phyloP scores from a whole-genome alignment of 2,888 invertebrate genomes.

The Isotomurus palustris region DNA sequence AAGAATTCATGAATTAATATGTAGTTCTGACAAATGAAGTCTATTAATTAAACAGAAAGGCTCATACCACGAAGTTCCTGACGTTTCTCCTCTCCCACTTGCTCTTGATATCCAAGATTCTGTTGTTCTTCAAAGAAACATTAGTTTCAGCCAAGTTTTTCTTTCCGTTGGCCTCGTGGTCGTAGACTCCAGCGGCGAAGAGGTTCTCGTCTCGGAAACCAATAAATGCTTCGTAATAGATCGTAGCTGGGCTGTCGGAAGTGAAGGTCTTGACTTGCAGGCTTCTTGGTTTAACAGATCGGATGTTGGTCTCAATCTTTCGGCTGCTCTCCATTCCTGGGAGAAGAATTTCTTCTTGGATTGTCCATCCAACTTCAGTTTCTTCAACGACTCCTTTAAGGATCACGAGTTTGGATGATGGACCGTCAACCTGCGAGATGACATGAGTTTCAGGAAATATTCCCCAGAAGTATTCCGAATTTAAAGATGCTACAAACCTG shows the following conservation, averaged over 20 bases:
- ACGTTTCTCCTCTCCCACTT: slow-evolving; percentile 59
- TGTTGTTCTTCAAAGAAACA: slow-evolving; percentile 55
- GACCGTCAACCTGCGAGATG: slow-evolving; percentile 18
- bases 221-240: slow-evolving; percentile 39
- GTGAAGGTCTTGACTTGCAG: slow-evolving; percentile 38
- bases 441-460: background rate
- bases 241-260: slow-evolving; percentile 14
- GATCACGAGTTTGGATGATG: slow-evolving; percentile 19
- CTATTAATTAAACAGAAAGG: background rate
- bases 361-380: slow-evolving; percentile 24
- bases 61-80: slow-evolving; percentile 56
- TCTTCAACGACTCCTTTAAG: slow-evolving; percentile 19
- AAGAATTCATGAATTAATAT: no score
- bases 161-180: slow-evolving; percentile 15
- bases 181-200: slow-evolving; percentile 37
- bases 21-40: background rate
- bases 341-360: slow-evolving; percentile 29
- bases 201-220: slow-evolving; percentile 39
- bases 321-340: slow-evolving; percentile 43
- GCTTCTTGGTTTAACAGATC: slow-evolving; percentile 31
- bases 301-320: slow-evolving; percentile 29
- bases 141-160: slow-evolving; percentile 53
- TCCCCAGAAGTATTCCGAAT: background rate
- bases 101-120: slow-evolving; percentile 52
- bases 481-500: slow-evolving; percentile 9